Evolutionary conservation across 2,113 vertebrate species (phyloP).

Genomic region (Chaenocephalus aceratus): DNA sequence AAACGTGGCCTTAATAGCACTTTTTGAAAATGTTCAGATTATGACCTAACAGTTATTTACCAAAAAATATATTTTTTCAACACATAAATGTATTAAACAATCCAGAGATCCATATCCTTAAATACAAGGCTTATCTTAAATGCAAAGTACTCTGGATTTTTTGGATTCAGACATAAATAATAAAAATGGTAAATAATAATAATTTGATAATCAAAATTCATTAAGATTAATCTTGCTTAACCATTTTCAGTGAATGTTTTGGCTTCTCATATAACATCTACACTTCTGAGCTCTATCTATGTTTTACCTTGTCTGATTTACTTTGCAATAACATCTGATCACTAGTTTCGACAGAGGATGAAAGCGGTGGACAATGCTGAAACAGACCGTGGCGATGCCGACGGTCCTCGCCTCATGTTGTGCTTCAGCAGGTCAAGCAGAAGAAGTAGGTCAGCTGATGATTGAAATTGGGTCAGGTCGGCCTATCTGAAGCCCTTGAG

Average conservation of each 20-base stretch:
- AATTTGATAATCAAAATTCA: constrained; percentile 8
- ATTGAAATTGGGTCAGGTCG: constrained; percentile 66
- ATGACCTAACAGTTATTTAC: not conserved
- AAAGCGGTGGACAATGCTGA: constrained; percentile 24
- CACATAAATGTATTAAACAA: not conserved
- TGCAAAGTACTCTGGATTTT: not conserved
- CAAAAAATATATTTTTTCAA: not conserved
- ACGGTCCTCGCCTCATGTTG: constrained; percentile 4
- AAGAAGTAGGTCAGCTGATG: constrained; percentile 73
- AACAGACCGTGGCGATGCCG: not conserved
- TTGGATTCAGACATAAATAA: not conserved
- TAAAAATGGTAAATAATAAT: too few relatives aligned
- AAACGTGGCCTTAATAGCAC: not conserved
- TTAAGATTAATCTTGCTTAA: constrained; percentile 1
- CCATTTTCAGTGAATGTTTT: constrained; percentile 8
- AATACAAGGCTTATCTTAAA: not conserved
- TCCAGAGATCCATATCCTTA: not conserved
- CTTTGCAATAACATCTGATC: constrained; percentile 28
- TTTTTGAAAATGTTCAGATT: not conserved
- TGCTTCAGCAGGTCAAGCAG: constrained; percentile 65
- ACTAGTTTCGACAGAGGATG: constrained; percentile 6
- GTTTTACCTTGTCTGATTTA: constrained; percentile 31
- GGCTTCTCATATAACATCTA: constrained; percentile 13
- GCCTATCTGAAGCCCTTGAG: constrained; percentile 44
- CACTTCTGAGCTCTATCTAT: constrained; percentile 11